These are phyloP conservation scores for Drosophila nr. medialis DNA, from an alignment of 2,888 invertebrate species.

Conservation along the genomic window DNA sequence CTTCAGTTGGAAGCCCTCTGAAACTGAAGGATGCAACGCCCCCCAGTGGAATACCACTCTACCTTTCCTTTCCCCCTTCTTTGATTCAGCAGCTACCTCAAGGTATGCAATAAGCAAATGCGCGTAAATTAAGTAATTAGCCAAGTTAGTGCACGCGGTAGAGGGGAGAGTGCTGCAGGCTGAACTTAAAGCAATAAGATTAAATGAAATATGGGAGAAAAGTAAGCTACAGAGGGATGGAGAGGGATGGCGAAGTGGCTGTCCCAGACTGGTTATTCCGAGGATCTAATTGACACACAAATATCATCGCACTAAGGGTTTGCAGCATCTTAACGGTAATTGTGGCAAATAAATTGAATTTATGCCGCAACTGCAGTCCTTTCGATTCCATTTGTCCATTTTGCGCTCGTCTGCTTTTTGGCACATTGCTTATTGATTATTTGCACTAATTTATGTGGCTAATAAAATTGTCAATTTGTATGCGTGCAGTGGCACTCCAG, in stretches of 20 bases:
- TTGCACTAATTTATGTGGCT: conserved; percentile 78
- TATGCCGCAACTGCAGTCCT: conserved; percentile 49
- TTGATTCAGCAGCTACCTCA: conserved; percentile 1
- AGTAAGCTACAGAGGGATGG: too few relatives aligned
- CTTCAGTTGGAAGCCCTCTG: conserved; percentile 29
- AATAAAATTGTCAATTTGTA: conserved; percentile 81
- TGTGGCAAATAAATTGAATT: conserved; percentile 71
- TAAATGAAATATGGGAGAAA: conserved; percentile 29
- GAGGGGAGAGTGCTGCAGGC: conserved; percentile 5
- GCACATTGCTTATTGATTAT: conserved; percentile 80
- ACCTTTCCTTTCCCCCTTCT: background rate
- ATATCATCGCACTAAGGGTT: conserved; percentile 35
- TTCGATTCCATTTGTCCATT: background rate
- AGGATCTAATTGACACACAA: conserved; percentile 62
- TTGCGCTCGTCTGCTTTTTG: conserved; percentile 58
- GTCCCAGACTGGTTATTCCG: background rate
- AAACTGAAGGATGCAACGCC: conserved; percentile 27
- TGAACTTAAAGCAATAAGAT: conserved; percentile 26
- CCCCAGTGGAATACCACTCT: background rate
- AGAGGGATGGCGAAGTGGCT: background rate
- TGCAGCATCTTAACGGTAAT: conserved; percentile 46
- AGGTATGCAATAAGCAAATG: conserved; percentile 46
- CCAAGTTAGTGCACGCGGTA: conserved; percentile 19
- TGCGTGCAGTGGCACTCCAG: conserved; percentile 57
- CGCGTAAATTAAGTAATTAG: conserved; percentile 71